A percentile compares a stretch with the other conserved stretches of the same genome.
These are phyloP conservation scores for Sphaerodactylus townsendi DNA, from an alignment of 2,113 vertebrate species.

Conservation along the genomic window DNA sequence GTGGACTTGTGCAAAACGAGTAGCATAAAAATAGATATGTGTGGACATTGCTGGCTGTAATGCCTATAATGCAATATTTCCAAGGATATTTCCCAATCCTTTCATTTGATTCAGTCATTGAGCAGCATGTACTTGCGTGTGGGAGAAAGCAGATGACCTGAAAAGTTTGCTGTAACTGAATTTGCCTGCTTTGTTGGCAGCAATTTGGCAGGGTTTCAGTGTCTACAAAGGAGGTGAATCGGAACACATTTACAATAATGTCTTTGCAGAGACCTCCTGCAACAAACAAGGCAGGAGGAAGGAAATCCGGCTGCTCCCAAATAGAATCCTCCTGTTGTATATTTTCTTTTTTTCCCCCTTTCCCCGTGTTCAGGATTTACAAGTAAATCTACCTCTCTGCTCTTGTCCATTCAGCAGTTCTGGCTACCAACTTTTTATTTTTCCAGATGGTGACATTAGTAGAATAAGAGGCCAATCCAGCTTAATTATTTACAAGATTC, in stretches of 20 bases:
- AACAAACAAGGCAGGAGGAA: background rate
- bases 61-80: background rate
- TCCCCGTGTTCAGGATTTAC: background rate
- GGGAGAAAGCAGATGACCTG: background rate
- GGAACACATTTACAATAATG: background rate
- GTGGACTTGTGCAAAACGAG: background rate
- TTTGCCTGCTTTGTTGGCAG: background rate
- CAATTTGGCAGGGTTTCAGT: background rate
- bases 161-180: background rate
- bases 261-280: background rate
- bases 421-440: background rate
- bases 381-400: background rate
- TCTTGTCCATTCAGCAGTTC: background rate
- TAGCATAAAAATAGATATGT: background rate
- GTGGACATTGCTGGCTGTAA: background rate
- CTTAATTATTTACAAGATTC: background rate
- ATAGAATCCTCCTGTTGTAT: background rate
- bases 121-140: background rate
- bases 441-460: background rate
- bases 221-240: background rate
- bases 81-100: background rate
- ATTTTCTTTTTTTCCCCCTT: background rate
- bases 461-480: background rate
- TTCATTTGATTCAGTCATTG: background rate
- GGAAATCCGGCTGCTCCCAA: background rate